Conservation (phyloP, 2,888 invertebrate species). For the Molorchus minor region DNA sequence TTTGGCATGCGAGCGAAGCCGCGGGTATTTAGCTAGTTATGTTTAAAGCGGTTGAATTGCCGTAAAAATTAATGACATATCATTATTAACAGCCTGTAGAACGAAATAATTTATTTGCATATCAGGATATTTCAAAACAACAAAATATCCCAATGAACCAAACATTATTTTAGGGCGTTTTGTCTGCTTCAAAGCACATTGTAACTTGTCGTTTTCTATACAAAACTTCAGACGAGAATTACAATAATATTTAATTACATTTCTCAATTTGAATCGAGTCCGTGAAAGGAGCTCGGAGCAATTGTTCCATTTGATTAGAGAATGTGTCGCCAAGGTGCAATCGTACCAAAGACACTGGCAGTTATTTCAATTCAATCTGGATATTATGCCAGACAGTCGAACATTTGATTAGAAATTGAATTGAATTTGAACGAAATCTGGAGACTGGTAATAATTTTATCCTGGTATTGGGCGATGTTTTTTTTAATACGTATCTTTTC, state of each 20-base stretch:
- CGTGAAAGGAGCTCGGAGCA: slow-evolving; percentile 25
- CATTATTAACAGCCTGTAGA: too few species aligned
- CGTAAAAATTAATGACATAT: too few species aligned
- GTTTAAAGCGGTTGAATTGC: too few species aligned
- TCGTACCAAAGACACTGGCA: slow-evolving; percentile 17
- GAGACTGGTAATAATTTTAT: background rate
- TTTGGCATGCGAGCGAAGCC: too few species aligned
- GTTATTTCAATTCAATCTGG: slow-evolving; percentile 31
- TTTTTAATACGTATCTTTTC: background rate
- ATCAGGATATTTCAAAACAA: too few species aligned
- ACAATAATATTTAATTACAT: slow-evolving; percentile 22
- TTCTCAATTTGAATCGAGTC: slow-evolving; percentile 23
- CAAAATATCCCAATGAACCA: too few species aligned
- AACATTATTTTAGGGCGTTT: too few species aligned
- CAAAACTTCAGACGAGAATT: too few species aligned
- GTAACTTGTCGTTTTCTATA: too few species aligned
- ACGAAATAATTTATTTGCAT: too few species aligned
- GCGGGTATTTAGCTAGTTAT: too few species aligned
- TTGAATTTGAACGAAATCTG: slow-evolving; percentile 20
- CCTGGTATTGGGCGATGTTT: background rate
- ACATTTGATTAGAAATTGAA: slow-evolving; percentile 29
- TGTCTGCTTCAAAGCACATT: too few species aligned
- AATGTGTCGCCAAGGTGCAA: slow-evolving; percentile 28
- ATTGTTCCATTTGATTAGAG: slow-evolving; percentile 33
- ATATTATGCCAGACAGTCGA: slow-evolving; percentile 23